phyloP scores from a whole-genome alignment of 2,113 vertebrate species.

The Atractosteus spatula region DNA sequence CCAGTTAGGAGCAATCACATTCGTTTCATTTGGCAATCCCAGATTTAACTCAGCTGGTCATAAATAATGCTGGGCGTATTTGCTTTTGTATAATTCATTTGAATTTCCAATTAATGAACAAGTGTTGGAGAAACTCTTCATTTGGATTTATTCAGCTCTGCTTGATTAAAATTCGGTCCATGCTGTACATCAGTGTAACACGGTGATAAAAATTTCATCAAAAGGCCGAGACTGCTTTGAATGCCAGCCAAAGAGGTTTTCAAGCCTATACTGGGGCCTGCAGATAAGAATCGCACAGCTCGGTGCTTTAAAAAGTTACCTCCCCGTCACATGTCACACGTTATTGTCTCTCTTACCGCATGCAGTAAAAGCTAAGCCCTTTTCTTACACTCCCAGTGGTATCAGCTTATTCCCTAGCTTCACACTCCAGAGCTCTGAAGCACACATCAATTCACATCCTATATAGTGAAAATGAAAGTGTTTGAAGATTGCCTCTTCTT shows the following conservation, averaged over 20 bases:
- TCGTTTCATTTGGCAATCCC: background rate
- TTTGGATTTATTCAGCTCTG: background rate
- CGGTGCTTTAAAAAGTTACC: conserved; percentile 3
- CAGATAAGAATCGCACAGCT: conserved; percentile 21
- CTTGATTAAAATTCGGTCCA: conserved; percentile 13
- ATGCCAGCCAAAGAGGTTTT: conserved; percentile 16
- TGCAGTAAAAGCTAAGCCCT: background rate
- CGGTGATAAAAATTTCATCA: conserved; percentile 42
- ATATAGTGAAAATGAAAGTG: conserved; percentile 13
- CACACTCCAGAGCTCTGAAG: background rate
- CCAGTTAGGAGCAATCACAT: background rate
- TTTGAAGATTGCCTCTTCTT: background rate
- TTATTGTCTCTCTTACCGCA: background rate
- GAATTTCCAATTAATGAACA: background rate
- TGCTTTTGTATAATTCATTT: background rate
- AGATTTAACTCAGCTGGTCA: background rate
- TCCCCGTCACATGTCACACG: background rate
- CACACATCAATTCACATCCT: conserved; percentile 1
- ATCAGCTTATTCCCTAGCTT: background rate
- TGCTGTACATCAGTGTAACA: conserved; percentile 13
- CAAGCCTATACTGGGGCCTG: background rate
- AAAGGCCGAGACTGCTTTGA: conserved; percentile 27
- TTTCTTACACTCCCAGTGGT: background rate
- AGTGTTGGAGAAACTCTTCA: background rate
- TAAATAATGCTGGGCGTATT: background rate